Base-by-base conservation (phyloP, 2,797 vertebrate genomes). In the Aplochiton taeniatus region DNA sequence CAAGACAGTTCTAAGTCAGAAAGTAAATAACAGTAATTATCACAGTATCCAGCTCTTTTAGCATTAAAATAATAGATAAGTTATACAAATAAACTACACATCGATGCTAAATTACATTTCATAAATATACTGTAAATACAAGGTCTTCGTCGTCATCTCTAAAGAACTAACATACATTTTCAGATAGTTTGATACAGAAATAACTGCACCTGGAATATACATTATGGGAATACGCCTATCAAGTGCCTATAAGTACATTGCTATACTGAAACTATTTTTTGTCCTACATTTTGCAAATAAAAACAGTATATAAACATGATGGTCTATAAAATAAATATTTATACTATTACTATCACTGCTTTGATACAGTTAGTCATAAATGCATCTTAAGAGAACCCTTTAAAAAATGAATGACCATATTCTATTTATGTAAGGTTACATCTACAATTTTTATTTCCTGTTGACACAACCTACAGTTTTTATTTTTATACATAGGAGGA, bases 181-280 rank as follows among this genome's bases (percentile, higher is more conserved):
- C 81, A 88, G 69, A 88, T 85, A 85, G 84, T 85, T 84, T 87
- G 74, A 78, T 88, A 85, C 83, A 84, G 68, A 87, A 82, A 69
- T 84, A 81, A 82, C 80, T 81, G 81, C 84, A 90, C 83, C 85
- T 76, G 87, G 84, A 90, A 76, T 81, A 83, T 88, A 80, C 76
- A 82, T 87, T 86, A 75, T 86, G 83, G 87, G 87, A 89, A 83
- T 85, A 86, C 73, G 83, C 86, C 89, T 91, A 89, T 90, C 87
- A 93, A 93, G 91, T 93, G 92, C 91, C 91, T 93, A 91, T 90
- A 90, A 89, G 87, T 91, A 91, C 88, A 85, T 88, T 87, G 88
- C 83, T 88, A 90, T 89, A 90, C 89, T 83, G 81, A 87, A 88
- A 83, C 86, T 89, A 88, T 48, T 86, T 90, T 87, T 86, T 90